Base-by-base conservation (phyloP, 2,797 vertebrate species). In the Artibeus jamaicensis region DNA sequence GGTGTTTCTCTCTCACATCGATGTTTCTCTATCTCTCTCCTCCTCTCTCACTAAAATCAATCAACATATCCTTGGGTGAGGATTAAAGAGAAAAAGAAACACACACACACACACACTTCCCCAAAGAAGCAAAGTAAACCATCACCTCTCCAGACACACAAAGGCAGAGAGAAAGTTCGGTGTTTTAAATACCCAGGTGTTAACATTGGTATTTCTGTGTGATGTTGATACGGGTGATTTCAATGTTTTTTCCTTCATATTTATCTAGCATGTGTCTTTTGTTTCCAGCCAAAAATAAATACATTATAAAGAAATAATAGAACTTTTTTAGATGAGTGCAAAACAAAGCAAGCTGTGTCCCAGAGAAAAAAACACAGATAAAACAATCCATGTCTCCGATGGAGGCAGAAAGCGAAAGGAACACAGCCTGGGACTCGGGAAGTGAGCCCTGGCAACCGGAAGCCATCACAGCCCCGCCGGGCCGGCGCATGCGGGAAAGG, bases 391-490 rank as follows among this genome's bases (percentile, higher is more conserved):
- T 4, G 14, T 42, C 70, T 62, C 67, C 29, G 4, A 7, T 1
- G 22, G 84, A 50, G 5, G 59, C 34, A 21, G 74, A 22, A n/a
- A 19, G 32, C 16, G 6, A 59, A 29, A 16, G 10, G 10, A 9
- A n/a, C n/a, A n/a, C n/a, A n/a, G 4, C 3, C 2, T 1, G 16
- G 34, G 7, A 2, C 1, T 1, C 3, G 12, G 21, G 29, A 15
- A 62, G 59, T 2, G 2, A 15, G 6, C 19, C 3, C 7, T 10
- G 16, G 42, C 1, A 1, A 9, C 9, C 50, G 3, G 4, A 22
- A 34, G 0, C 5, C 4, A 0, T 8, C 10, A 1, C 0, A 2
- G 0, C 4, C 48, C 3, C n/a, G n/a, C n/a, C n/a, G n/a, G n/a
- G n/a, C n/a, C n/a, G n/a, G 48, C 46, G 46, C 0, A 3, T 15